Percentiles rank a stretch among this genome's conserved stretches.
phyloP scores from a whole-genome alignment of 2,888 invertebrate species.

The Xylota sylvarum region DNA sequence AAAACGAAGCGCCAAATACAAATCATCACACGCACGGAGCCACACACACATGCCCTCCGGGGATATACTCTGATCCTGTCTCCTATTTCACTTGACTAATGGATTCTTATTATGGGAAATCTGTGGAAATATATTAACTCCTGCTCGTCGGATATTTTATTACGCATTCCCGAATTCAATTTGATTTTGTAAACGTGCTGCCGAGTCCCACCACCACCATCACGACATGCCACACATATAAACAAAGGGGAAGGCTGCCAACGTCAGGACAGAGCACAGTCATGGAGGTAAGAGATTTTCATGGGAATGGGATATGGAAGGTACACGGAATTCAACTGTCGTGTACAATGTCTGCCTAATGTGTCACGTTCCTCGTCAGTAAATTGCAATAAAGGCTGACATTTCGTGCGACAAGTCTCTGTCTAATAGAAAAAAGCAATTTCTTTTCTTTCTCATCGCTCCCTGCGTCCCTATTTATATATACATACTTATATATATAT shows the following conservation, averaged over 20 bases:
- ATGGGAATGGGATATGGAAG: constrained; percentile 20
- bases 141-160: constrained; percentile 56
- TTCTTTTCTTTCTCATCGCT: constrained; percentile 55
- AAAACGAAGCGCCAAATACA: constrained; percentile 4
- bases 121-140: constrained; percentile 65
- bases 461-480: neutral
- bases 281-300: neutral
- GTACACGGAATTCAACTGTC: constrained; percentile 60
- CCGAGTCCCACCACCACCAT: neutral
- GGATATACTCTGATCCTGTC: constrained; percentile 4
- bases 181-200: constrained; percentile 76
- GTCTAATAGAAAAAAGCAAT: constrained; percentile 72
- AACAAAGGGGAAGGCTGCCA: constrained; percentile 31
- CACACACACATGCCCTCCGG: neutral
- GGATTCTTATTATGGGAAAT: constrained; percentile 63
- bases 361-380: constrained; percentile 82
- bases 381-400: constrained; percentile 82
- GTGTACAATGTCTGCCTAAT: constrained; percentile 80
- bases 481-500: no score
- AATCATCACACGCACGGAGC: constrained; percentile 28
- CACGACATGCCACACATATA: constrained; percentile 13
- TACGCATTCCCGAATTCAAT: constrained; percentile 76
- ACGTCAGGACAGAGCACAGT: neutral
- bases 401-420: constrained; percentile 79
- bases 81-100: constrained; percentile 52